These are phyloP conservation scores for Fratercula arctica DNA, from an alignment of 2,797 vertebrate genomes.

Conservation along the genomic window DNA sequence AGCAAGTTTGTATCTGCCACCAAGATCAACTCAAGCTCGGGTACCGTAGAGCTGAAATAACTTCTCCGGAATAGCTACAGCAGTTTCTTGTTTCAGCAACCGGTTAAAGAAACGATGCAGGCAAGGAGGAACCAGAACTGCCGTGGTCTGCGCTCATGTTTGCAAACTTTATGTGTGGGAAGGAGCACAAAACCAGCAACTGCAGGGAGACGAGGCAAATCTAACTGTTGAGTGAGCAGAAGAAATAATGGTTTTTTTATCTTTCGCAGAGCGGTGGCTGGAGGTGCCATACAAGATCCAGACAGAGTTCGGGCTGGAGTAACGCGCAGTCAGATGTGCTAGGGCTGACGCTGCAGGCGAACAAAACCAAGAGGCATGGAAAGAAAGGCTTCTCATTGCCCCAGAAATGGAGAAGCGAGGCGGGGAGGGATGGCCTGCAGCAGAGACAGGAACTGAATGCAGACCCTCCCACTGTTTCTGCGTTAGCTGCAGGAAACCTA, in stretches of 20 bases:
- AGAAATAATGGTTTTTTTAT: neutral
- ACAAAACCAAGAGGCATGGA: neutral
- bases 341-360: neutral
- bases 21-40: rapidly evolving
- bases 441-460: neutral
- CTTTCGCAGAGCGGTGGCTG: neutral
- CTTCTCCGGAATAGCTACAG: neutral
- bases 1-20: neutral
- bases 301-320: neutral
- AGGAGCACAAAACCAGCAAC: neutral
- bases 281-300: neutral
- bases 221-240: neutral
- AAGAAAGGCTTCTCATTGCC: neutral
- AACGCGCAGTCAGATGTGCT: rapidly evolving
- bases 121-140: neutral
- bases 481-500: neutral
- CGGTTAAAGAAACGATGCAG: rapidly evolving
- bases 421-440: neutral
- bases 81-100: neutral
- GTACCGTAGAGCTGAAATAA: neutral
- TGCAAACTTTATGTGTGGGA: neutral
- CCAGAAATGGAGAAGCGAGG: neutral
- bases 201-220: neutral
- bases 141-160: neutral
- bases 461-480: neutral